These are phyloP conservation scores for Anthrax anthrax DNA, from an alignment of 2,888 invertebrate species.

Conservation along the genomic window DNA sequence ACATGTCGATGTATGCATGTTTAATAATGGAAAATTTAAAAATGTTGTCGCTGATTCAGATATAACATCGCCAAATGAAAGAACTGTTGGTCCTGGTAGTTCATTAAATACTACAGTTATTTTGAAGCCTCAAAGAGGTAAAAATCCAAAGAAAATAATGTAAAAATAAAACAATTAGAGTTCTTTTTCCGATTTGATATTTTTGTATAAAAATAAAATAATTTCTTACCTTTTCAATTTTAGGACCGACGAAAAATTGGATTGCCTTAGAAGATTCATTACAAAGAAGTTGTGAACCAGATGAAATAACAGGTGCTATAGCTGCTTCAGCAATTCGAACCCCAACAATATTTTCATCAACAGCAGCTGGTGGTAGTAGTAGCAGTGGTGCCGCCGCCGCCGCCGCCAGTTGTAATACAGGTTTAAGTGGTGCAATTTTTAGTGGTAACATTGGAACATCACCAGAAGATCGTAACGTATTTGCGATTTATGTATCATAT, in stretches of 20 bases:
- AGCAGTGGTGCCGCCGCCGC: neutral
- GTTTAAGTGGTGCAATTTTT: neutral
- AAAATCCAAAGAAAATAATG: too few species aligned
- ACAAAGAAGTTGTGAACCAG: conserved; percentile 50
- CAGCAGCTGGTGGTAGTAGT: neutral
- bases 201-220: too few species aligned
- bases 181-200: too few species aligned
- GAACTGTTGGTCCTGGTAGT: conserved; percentile 47
- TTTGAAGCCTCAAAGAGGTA: conserved; percentile 51
- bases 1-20: conserved; percentile 88
- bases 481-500: conserved; percentile 82
- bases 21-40: conserved; percentile 88
- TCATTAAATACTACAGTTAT: conserved; percentile 48
- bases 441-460: conserved; percentile 19
- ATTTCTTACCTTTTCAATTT: neutral
- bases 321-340: conserved; percentile 44
- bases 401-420: too few species aligned
- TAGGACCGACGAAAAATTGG: conserved; percentile 76
- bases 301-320: conserved; percentile 33
- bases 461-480: conserved; percentile 67
- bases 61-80: conserved; percentile 35
- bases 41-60: conserved; percentile 67
- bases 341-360: conserved; percentile 17
- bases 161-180: too few species aligned
- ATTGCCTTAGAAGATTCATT: conserved; percentile 78